These are phyloP conservation scores for Paradisaea rubra DNA, from an alignment of 2,113 vertebrate genomes.

Conservation along the genomic window DNA sequence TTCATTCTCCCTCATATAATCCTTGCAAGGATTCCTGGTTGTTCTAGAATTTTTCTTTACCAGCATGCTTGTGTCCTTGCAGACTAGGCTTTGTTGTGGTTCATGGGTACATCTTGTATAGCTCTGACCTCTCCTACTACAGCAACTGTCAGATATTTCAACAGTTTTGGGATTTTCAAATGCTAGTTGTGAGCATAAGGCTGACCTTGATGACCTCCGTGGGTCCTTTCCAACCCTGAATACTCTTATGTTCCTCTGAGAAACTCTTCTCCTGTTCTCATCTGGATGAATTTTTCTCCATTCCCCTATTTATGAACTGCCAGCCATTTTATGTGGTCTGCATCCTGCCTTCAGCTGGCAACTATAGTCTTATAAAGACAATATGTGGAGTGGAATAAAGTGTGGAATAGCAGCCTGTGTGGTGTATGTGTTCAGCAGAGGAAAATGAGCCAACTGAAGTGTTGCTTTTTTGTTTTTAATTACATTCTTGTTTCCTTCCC, in stretches of 20 bases:
- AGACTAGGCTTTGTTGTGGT: neutral
- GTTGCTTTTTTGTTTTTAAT: constrained; percentile 64
- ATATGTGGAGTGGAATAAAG: constrained; percentile 12
- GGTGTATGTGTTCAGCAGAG: constrained; percentile 30
- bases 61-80: neutral
- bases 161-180: neutral
- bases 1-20: neutral
- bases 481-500: constrained; percentile 58
- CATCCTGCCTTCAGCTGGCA: constrained; percentile 40
- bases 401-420: constrained; percentile 45
- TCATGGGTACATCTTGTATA: neutral
- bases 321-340: constrained; percentile 51
- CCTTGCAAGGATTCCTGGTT: neutral
- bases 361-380: constrained; percentile 30
- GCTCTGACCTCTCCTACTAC: neutral
- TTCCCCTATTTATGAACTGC: constrained; percentile 21
- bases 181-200: neutral
- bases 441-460: constrained; percentile 40
- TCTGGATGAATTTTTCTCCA: constrained; percentile 17
- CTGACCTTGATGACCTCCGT: neutral
- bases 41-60: neutral
- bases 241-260: neutral
- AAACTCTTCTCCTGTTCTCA: neutral
- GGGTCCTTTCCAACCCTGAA: neutral
- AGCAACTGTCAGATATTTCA: neutral